Evolutionary conservation across 2,113 vertebrate species (phyloP).

Genomic region (Oplegnathus fasciatus): DNA sequence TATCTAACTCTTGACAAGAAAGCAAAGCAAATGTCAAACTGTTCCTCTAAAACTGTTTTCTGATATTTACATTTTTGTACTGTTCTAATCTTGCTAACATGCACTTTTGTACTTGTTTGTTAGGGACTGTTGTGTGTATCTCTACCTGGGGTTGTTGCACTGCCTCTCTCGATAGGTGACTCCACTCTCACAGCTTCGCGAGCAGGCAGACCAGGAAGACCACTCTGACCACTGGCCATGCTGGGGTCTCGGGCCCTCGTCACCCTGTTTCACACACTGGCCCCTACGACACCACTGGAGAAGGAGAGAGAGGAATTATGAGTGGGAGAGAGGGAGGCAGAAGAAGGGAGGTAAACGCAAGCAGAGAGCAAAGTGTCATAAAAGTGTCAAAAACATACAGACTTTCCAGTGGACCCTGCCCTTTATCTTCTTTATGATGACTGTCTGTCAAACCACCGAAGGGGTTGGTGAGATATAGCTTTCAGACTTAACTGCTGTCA

Average conservation of each 20-base stretch:
- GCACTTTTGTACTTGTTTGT: background rate
- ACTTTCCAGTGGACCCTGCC: constrained; percentile 11
- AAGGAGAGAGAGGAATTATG: background rate
- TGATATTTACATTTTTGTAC: background rate
- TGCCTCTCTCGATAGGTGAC: constrained; percentile 89
- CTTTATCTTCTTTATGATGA: constrained; percentile 47
- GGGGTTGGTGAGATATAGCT: constrained; percentile 10
- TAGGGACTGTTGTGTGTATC: background rate
- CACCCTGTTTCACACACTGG: constrained; percentile 91
- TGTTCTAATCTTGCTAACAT: background rate
- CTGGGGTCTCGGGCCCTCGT: constrained; percentile 87
- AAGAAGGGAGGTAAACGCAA: constrained; percentile 1
- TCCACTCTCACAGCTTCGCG: constrained; percentile 91
- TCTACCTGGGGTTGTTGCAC: constrained; percentile 89
- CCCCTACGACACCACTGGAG: constrained; percentile 92
- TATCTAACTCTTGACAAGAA: background rate
- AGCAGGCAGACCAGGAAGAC: constrained; percentile 90
- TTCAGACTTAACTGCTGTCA: constrained; percentile 48
- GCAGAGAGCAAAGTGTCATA: constrained; percentile 14
- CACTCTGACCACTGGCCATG: constrained; percentile 91
- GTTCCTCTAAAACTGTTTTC: background rate
- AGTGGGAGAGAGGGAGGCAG: background rate
- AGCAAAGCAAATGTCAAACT: background rate
- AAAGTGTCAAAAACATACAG: constrained; percentile 25
- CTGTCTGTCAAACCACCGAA: constrained; percentile 28